Conservation (phyloP, 2,888 invertebrate species). For the Steinernema carpocapsae region DNA sequence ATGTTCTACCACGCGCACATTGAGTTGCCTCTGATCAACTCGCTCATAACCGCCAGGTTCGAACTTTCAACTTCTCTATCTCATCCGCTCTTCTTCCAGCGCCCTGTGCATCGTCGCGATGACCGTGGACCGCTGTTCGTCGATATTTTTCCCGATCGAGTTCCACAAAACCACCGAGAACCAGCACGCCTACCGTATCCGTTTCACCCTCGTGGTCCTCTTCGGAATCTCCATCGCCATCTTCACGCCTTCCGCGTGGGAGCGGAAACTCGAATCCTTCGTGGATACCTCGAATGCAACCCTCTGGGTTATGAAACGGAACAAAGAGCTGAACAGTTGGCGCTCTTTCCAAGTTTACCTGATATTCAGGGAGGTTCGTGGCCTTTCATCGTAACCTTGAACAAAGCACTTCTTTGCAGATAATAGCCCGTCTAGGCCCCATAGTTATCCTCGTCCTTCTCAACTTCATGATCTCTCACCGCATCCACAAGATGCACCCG, state of each 20-base stretch:
- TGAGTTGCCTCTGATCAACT: constrained; percentile 71
- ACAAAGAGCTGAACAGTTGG: constrained; percentile 53
- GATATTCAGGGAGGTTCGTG: constrained; percentile 69
- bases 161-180: constrained; percentile 63
- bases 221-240: constrained; percentile 70
- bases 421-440: constrained; percentile 60
- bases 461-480: constrained; percentile 58
- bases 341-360: constrained; percentile 69
- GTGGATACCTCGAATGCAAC: constrained; percentile 37
- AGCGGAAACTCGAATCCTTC: constrained; percentile 61
- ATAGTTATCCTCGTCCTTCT: constrained; percentile 59
- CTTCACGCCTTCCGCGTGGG: constrained; percentile 70
- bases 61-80: background rate
- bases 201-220: constrained; percentile 69
- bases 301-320: constrained; percentile 45
- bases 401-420: constrained; percentile 40
- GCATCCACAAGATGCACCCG: constrained; percentile 50
- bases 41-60: constrained; percentile 71
- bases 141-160: constrained; percentile 66
- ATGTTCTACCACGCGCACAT: constrained; percentile 73
- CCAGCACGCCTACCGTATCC: constrained; percentile 59
- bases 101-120: constrained; percentile 72
- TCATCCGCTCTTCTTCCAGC: constrained; percentile 49
- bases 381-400: background rate
- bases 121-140: constrained; percentile 72